Percentiles rank a stretch among this genome's conserved stretches.
phyloP scores from a whole-genome alignment of 2,113 vertebrate species.

The Girardinichthys multiradiatus region DNA sequence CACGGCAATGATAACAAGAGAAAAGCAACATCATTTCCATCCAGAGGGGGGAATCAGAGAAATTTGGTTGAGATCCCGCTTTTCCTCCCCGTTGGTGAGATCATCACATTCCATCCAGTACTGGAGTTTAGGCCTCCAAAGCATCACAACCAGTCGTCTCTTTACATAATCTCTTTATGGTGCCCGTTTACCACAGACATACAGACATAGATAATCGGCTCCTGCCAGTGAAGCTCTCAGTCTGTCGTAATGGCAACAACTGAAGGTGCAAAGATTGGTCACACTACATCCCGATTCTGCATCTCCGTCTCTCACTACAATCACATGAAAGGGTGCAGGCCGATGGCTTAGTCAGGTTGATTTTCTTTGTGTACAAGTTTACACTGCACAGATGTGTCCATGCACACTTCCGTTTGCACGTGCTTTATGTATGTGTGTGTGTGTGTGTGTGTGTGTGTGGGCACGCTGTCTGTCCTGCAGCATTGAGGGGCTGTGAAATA shows the following conservation, averaged over 20 bases:
- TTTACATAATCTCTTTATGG: constrained; percentile 71
- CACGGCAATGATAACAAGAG: constrained; percentile 72
- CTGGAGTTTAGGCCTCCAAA: constrained; percentile 57
- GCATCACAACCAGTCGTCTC: constrained; percentile 65
- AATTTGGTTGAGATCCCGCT: constrained; percentile 61
- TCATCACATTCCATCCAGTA: constrained; percentile 36
- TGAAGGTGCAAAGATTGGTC: constrained; percentile 78
- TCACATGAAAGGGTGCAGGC: constrained; percentile 75
- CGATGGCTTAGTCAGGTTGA: constrained; percentile 71
- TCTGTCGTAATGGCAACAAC: constrained; percentile 67
- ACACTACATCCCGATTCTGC: constrained; percentile 49
- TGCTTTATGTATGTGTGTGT: constrained; percentile 50
- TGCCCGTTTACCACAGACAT: constrained; percentile 58
- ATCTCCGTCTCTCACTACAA: constrained; percentile 63
- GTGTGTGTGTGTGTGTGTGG: constrained; percentile 56
- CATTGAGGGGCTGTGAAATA: constrained; percentile 76
- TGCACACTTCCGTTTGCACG: constrained; percentile 37
- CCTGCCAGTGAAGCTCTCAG: constrained; percentile 54
- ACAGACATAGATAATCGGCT: constrained; percentile 63
- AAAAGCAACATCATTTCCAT: constrained; percentile 74
- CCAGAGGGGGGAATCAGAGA: constrained; percentile 48
- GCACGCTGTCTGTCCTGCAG: constrained; percentile 77
- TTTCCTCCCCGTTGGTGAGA: constrained; percentile 48
- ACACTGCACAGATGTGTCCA: constrained; percentile 52
- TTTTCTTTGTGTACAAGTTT: constrained; percentile 49